A percentile compares a stretch with the other conserved stretches of the same genome.
Evolutionary conservation across 1,140 invertebrate species (phyloP).

Genomic region (Lepidotrigona ventralis): DNA sequence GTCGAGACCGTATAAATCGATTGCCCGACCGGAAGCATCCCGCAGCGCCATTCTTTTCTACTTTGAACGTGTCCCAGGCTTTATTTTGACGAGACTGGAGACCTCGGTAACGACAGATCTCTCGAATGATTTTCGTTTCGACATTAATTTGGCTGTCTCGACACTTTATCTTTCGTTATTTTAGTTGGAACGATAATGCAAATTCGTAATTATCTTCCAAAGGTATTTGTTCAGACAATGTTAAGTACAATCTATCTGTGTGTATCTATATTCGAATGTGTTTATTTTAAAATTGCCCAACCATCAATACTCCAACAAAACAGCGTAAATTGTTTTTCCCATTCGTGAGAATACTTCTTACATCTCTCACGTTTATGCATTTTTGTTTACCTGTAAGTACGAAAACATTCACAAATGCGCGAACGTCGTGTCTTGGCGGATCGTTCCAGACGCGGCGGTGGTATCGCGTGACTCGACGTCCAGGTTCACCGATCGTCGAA

Average conservation of each 20-base stretch:
- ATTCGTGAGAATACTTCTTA: neutral
- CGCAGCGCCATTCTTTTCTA: neutral
- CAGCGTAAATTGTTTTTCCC: too few species aligned
- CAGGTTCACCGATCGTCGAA: neutral
- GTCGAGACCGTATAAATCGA: neutral
- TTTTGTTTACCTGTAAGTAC: neutral
- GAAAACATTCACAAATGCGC: neutral
- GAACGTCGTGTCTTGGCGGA: neutral
- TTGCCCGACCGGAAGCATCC: neutral
- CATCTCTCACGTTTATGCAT: too few species aligned
- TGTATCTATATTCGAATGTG: too few species aligned
- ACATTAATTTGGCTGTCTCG: neutral
- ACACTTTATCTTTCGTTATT: neutral
- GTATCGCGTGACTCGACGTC: neutral
- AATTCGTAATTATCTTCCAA: too few species aligned
- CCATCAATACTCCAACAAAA: too few species aligned
- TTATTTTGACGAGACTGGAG: neutral
- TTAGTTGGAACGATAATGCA: too few species aligned
- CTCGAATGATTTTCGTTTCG: neutral
- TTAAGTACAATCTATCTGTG: too few species aligned
- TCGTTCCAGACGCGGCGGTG: neutral
- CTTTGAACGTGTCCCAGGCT: neutral
- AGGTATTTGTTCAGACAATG: too few species aligned
- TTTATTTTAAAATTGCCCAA: too few species aligned
- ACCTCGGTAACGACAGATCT: neutral